Conservation (phyloP, 2,888 invertebrate genomes). For the Cerceris rybyensis region DNA sequence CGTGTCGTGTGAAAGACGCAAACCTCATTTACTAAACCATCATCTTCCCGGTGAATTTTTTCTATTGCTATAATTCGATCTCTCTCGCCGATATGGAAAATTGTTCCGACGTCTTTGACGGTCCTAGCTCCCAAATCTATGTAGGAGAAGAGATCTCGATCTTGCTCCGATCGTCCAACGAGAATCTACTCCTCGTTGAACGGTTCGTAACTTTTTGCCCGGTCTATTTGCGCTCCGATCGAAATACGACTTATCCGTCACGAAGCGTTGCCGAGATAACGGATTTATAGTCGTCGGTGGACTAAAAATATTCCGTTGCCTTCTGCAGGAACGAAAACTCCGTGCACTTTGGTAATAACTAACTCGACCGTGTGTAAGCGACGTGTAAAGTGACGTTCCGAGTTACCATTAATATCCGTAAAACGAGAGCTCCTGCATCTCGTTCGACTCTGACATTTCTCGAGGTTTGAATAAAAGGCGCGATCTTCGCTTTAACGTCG, state of each 20-base stretch:
- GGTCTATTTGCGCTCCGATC: constrained; percentile 70
- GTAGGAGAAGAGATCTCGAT: constrained; percentile 21
- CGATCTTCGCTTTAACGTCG: constrained; percentile 3
- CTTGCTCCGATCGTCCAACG: constrained; percentile 35
- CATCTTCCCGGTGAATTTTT: not conserved
- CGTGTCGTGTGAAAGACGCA: constrained; percentile 10
- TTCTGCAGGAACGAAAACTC: constrained; percentile 68
- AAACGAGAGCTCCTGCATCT: constrained; percentile 8
- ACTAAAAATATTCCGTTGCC: constrained; percentile 74
- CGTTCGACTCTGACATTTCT: constrained; percentile 8
- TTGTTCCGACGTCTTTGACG: too few relatives aligned
- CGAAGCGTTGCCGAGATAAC: constrained; percentile 65
- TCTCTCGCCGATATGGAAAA: too few relatives aligned
- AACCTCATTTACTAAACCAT: constrained; percentile 25
- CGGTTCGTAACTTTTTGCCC: constrained; percentile 51
- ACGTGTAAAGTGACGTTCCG: constrained; percentile 64
- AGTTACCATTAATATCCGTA: constrained; percentile 53
- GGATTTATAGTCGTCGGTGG: constrained; percentile 73
- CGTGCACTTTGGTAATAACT: constrained; percentile 67
- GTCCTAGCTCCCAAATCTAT: constrained; percentile 14
- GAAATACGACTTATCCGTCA: constrained; percentile 75
- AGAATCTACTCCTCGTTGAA: constrained; percentile 52
- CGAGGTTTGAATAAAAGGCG: not conserved
- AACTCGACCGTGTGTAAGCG: constrained; percentile 68
- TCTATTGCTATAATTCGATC: too few relatives aligned